Conservation (phyloP, 1,140 invertebrate species). For the Micrasema longulum region DNA sequence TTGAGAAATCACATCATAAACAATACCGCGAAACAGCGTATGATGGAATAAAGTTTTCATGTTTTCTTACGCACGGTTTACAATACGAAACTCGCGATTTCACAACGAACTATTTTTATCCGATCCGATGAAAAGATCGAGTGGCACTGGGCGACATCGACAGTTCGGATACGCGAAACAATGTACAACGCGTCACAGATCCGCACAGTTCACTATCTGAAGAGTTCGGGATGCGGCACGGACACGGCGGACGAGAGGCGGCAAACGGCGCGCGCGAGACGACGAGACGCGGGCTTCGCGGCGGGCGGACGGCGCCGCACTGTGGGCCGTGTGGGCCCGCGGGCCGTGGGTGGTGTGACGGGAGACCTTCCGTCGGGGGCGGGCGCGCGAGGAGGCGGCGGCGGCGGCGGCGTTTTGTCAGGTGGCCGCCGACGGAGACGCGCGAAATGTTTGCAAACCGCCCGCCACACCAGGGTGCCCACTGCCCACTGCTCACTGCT, state of each 20-base stretch:
- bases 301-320: constrained; percentile 38
- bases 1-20: too few relatives aligned
- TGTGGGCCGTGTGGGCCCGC: constrained; percentile 3
- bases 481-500: too few relatives aligned
- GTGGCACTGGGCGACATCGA: background rate
- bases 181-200: constrained; percentile 20
- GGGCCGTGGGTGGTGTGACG: background rate
- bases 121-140: background rate
- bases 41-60: too few relatives aligned
- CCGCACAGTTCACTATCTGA: constrained; percentile 7
- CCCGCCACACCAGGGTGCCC: constrained; percentile 23
- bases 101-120: background rate
- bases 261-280: background rate
- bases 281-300: constrained; percentile 17
- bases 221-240: background rate
- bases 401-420: constrained; percentile 36
- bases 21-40: too few relatives aligned
- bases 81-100: background rate
- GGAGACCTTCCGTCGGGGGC: constrained; percentile 9
- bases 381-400: constrained; percentile 13
- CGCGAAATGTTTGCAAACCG: constrained; percentile 42
- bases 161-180: constrained; percentile 4
- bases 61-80: background rate
- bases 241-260: background rate
- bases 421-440: constrained; percentile 35